Conservation (phyloP, 2,888 invertebrate species). For the Yponomeuta evonymella region DNA sequence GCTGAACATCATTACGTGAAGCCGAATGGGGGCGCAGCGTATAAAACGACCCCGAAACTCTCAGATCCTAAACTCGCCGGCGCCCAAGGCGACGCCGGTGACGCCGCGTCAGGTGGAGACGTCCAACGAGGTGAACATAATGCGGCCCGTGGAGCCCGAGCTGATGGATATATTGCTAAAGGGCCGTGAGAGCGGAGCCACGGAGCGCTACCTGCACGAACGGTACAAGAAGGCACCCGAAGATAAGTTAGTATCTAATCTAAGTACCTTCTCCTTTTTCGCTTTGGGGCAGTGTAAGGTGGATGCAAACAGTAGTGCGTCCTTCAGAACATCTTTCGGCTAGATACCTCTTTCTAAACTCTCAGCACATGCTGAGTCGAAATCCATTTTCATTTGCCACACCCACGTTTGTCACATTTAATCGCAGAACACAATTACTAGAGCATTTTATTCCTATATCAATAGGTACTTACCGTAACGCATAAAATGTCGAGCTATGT, state of each 20-base stretch:
- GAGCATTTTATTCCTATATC: no score
- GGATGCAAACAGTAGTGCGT: no score
- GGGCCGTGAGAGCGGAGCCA: conserved; percentile 65
- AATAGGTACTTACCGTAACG: no score
- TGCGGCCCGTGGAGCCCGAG: conserved; percentile 72
- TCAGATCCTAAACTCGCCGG: conserved; percentile 44
- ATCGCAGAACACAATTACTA: no score
- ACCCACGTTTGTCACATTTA: no score
- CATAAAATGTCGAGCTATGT: no score
- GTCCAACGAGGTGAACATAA: conserved; percentile 45
- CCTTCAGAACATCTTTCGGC: no score
- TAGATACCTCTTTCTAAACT: no score
- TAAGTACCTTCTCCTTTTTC: not conserved
- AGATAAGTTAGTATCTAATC: conserved; percentile 46
- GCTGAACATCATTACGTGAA: no score
- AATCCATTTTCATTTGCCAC: no score
- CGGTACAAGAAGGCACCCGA: conserved; percentile 71
- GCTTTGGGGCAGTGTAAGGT: not conserved
- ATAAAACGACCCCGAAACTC: not conserved
- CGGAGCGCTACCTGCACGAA: conserved; percentile 61
- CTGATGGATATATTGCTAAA: conserved; percentile 58
- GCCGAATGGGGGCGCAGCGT: no score
- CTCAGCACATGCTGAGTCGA: no score
- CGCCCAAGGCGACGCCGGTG: conserved; percentile 33
- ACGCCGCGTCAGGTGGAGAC: conserved; percentile 35